phyloP scores from a whole-genome alignment of 2,113 vertebrate genomes.

The Amazona vittata region DNA sequence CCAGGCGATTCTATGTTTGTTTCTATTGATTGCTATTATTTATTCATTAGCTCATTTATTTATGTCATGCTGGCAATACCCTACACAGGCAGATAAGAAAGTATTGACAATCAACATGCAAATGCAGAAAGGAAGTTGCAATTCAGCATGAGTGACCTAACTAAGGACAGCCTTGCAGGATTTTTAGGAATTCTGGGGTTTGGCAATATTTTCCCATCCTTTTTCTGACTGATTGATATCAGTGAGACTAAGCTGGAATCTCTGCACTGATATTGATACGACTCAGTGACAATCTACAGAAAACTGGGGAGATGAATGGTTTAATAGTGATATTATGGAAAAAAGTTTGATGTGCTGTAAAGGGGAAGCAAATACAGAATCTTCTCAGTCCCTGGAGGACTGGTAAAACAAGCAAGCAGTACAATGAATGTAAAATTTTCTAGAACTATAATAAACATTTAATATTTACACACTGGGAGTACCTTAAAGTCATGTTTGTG shows the following conservation, averaged over 20 bases:
- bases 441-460: not conserved
- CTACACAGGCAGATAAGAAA: not conserved
- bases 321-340: not conserved
- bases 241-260: not conserved
- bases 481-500: not conserved
- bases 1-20: conserved; percentile 5
- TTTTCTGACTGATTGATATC: not conserved
- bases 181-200: not conserved
- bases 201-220: not conserved
- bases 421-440: not conserved
- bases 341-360: not conserved
- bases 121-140: not conserved
- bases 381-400: not conserved
- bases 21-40: conserved; percentile 55
- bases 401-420: not conserved
- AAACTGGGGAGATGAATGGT: not conserved
- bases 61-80: not conserved
- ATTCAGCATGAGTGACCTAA: not conserved
- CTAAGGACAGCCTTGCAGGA: not conserved
- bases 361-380: not conserved
- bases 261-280: not conserved
- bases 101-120: not conserved
- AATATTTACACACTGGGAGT: not conserved
- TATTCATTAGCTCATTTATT: conserved; percentile 56
- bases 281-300: not conserved